These are phyloP conservation scores for Luperina nickerlii DNA, from an alignment of 2,888 invertebrate species.

Conservation along the genomic window DNA sequence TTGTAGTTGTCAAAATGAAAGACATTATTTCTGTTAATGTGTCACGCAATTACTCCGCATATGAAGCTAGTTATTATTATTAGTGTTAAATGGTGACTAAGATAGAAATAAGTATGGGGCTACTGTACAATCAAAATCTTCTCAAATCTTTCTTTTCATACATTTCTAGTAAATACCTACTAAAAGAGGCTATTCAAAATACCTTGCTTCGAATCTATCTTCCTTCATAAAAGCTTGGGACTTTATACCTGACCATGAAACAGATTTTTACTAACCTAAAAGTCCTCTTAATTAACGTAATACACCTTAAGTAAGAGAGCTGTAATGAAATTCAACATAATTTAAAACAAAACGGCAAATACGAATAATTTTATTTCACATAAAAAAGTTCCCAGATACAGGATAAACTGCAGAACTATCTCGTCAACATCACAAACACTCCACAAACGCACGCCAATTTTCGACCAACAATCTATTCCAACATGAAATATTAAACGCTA, in stretches of 20 bases:
- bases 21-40: no score
- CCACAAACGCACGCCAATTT: slow-evolving; percentile 36
- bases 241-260: no score
- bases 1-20: no score
- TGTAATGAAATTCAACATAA: not conserved
- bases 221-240: not conserved
- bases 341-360: not conserved
- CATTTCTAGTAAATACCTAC: not conserved
- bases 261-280: no score
- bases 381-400: not conserved
- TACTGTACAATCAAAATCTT: not conserved
- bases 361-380: no score
- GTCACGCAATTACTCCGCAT: no score
- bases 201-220: not conserved
- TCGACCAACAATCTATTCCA: slow-evolving; percentile 52
- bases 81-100: not conserved
- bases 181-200: not conserved
- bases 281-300: not conserved
- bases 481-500: slow-evolving; percentile 60
- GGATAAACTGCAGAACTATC: not conserved
- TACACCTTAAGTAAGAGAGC: no score
- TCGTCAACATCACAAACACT: slow-evolving; percentile 12
- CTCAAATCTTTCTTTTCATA: no score
- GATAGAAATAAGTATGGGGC: not conserved
- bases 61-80: no score